phyloP scores from a whole-genome alignment of 2,797 vertebrate genomes.

The Neoniphon sammara region DNA sequence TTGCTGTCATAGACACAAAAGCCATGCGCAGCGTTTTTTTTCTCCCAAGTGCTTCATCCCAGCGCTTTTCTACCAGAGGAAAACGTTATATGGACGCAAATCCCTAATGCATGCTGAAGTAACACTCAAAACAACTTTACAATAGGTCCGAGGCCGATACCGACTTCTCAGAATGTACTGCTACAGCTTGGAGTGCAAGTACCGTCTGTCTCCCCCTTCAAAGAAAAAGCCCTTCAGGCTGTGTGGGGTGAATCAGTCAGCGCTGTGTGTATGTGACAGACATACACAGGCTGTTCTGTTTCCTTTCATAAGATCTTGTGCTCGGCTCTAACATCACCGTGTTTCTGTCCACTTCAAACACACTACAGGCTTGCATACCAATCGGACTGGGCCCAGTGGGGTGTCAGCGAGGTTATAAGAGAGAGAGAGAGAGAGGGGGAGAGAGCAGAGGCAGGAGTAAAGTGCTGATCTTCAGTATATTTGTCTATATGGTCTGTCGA shows the following conservation, averaged over 20 bases:
- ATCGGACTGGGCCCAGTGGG: neutral
- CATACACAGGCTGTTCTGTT: neutral
- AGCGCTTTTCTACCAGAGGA: too few relatives aligned
- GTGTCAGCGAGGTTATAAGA: slow-evolving; percentile 21
- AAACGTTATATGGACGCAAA: too few relatives aligned
- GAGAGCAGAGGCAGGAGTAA: neutral
- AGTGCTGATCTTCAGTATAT: too few relatives aligned
- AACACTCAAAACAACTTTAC: neutral
- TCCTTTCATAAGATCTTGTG: neutral
- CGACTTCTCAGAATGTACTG: neutral
- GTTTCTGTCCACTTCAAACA: slow-evolving; percentile 5
- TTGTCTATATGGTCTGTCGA: too few relatives aligned
- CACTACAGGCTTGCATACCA: neutral
- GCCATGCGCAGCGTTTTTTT: too few relatives aligned
- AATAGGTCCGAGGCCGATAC: neutral
- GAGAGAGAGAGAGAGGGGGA: too few relatives aligned
- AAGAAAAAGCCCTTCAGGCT: neutral
- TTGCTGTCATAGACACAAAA: too few relatives aligned
- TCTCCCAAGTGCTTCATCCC: too few relatives aligned
- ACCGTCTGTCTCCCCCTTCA: neutral
- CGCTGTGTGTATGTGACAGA: neutral
- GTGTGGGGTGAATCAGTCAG: neutral
- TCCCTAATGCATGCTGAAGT: neutral
- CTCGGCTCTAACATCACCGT: neutral
- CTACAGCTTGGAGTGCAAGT: neutral